These are phyloP conservation scores for Mantis religiosa DNA, from an alignment of 2,888 invertebrate species.

Conservation along the genomic window DNA sequence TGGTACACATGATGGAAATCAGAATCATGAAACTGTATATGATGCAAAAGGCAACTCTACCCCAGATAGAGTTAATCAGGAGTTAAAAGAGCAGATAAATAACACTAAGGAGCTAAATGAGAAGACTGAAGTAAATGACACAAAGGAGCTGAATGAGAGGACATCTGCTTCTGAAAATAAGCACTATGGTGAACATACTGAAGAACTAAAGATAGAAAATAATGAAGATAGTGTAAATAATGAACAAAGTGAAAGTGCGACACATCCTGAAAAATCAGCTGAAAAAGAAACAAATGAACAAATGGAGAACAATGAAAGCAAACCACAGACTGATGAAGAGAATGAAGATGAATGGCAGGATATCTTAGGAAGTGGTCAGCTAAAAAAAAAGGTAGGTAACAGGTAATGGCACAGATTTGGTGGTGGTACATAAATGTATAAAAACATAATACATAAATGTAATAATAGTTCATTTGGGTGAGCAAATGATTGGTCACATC, in stretches of 20 bases:
- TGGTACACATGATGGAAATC: background rate
- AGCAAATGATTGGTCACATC: too few relatives aligned
- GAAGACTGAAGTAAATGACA: background rate
- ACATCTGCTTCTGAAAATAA: background rate
- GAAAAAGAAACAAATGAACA: background rate
- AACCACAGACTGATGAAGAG: background rate
- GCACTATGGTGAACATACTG: background rate
- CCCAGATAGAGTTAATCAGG: background rate
- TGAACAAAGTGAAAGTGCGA: background rate
- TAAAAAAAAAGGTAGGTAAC: constrained; percentile 52
- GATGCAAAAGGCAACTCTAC: background rate
- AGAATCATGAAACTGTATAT: background rate
- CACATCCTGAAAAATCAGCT: background rate
- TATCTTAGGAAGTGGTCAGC: constrained; percentile 72
- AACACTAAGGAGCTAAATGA: background rate
- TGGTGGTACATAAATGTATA: too few relatives aligned
- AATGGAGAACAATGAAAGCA: background rate
- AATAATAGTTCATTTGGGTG: too few relatives aligned
- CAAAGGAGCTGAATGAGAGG: background rate
- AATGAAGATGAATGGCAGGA: constrained; percentile 63
- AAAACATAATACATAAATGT: too few relatives aligned
- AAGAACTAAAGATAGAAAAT: background rate
- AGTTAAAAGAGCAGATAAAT: background rate
- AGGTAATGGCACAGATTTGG: background rate
- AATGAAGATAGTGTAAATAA: background rate